Base-by-base conservation (phyloP, 2,797 vertebrate species). In the Poliocrania exsul region DNA sequence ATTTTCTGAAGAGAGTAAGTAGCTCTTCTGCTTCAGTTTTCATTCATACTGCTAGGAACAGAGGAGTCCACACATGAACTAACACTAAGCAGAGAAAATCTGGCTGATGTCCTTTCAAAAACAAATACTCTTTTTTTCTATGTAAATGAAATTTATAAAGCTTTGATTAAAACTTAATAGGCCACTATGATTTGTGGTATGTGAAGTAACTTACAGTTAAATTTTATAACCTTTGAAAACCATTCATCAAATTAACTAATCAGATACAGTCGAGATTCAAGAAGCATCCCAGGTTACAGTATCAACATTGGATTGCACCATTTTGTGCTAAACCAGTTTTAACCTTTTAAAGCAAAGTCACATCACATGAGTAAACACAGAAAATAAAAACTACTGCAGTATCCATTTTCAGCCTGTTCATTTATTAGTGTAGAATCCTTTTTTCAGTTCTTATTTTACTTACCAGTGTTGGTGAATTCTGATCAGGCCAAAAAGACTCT, bases 401-500 rank as follows among this genome's bases (percentile, higher is more conserved):
- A 58, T 47, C 44, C 8, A 31, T 53, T 88, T 93, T 21, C 62
- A 51, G 16, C 33, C 75, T 61, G 50, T 75, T 89, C 51, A 44
- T 38, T 60, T 46, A 79, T 17, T 47, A 94, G 37, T 35, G 14
- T 8, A 93, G 46, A 92, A 86, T 67, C 44, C 80, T 92, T 91
- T 72, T 78, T 62, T 83, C 65, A 92, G 74, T 21, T 75, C 37
- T 92, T 81, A 57, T 77, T 82, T 91, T 87, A 98, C 99, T 99
- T 98, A 99, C 99, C 98, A 99, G 97, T 38, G 99, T 99, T 69
- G 99, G 99, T 90, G 99, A 99, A 97, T 99, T 99, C 98, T 99
- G 99, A 98, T 99, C 99, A 60, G 99, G 99, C 99, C 99, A 99
- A 97, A 99, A 99, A 90, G 99, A 99, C 96, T 99, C 99, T 57